phyloP scores from a whole-genome alignment of 2,888 invertebrate species.

The Alviniconcha strummeri region DNA sequence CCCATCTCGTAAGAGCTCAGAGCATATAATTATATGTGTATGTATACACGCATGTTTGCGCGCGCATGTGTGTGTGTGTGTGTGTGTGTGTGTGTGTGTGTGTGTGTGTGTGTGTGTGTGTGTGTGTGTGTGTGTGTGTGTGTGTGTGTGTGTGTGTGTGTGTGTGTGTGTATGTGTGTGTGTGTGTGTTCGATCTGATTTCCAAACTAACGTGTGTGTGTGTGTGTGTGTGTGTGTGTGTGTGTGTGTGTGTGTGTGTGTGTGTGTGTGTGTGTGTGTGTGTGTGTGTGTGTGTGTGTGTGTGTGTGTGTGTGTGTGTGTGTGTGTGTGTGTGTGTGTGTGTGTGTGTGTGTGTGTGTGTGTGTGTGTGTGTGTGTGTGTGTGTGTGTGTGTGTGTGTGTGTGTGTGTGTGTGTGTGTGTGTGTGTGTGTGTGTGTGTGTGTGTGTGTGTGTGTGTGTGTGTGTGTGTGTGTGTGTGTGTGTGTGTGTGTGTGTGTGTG shows the following conservation, averaged over 20 bases:
- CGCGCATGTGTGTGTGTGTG: not conserved
- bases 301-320: not conserved
- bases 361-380: constrained; percentile 1
- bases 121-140: constrained; percentile 1
- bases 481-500: not conserved
- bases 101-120: constrained; percentile 1
- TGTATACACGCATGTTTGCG: not conserved
- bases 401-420: not conserved
- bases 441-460: constrained; percentile 1
- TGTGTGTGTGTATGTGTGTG: constrained; percentile 4
- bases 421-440: not conserved
- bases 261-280: constrained; percentile 1
- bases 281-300: constrained; percentile 1
- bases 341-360: constrained; percentile 1
- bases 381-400: not conserved
- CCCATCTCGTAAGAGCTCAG: too few species aligned
- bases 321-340: not conserved
- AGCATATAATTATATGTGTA: not conserved
- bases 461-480: constrained; percentile 1
- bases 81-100: not conserved
- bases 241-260: not conserved
- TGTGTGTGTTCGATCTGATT: not conserved
- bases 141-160: not conserved
- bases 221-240: not conserved
- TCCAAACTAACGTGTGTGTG: not conserved